Conservation (phyloP, 1,140 invertebrate species). For the Colletes latitarsis region DNA sequence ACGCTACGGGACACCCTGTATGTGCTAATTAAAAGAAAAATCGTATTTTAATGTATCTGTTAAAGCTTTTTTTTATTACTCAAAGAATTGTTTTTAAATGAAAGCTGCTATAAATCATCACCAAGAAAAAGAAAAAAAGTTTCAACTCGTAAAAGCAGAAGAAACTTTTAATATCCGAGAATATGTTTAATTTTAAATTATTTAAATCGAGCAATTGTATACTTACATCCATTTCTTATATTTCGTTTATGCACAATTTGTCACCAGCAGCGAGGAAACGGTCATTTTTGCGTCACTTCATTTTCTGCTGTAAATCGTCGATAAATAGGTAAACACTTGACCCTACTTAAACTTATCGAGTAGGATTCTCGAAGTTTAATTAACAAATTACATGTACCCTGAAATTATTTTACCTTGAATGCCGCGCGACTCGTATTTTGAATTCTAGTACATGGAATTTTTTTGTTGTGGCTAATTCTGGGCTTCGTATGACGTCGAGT, state of each 20-base stretch:
- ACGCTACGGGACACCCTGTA: no score
- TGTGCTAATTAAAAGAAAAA: no score
- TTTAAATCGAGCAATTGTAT: no score
- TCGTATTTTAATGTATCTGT: no score
- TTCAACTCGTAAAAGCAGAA: no score
- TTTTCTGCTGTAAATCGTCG: not conserved
- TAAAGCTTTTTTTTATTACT: no score
- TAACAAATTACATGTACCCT: not conserved
- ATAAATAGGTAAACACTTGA: not conserved
- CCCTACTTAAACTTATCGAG: not conserved
- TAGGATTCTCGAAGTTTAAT: not conserved
- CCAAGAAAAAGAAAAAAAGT: no score
- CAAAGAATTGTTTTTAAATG: no score
- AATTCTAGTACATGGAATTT: not conserved
- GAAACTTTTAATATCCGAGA: no score
- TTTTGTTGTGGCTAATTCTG: not conserved
- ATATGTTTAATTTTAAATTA: no score
- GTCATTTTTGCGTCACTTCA: no score
- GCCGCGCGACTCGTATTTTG: not conserved
- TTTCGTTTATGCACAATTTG: not conserved
- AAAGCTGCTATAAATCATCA: no score
- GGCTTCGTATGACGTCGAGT: not conserved
- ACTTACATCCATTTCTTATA: slow-evolving; percentile 32
- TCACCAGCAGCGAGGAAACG: not conserved
- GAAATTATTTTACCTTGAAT: not conserved